Evolutionary conservation across 2,113 vertebrate species (phyloP), one percentile per base, ranked within the genome.

Genomic region (Petromus typicus): DNA sequence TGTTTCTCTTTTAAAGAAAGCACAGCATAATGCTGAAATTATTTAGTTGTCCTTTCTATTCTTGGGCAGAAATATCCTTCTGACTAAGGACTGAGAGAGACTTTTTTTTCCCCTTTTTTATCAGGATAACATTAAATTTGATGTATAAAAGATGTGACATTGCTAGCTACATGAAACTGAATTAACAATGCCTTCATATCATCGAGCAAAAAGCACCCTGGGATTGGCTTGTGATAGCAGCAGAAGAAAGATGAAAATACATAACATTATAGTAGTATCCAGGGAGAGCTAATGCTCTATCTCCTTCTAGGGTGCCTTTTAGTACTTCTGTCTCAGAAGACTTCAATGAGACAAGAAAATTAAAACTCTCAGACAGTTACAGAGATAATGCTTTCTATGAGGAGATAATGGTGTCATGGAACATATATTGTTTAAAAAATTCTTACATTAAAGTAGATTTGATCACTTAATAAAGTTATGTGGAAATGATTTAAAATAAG

Each of bases 401-500:
- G 0, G 57, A 81, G 9, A 96, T 56, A 91, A 91, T 76, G 78
- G 16, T 37, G 83, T 83, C 32, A 67, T 71, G 2, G 1, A 91
- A 95, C 84, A 43, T 23, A 17, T 79, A 45, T 87, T 93, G 79
- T 95, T 91, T 43, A 48, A 10, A 90, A 51, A 93, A 85, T 61
- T 85, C 59, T 93, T 91, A 69, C 23, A 61, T 69, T 90, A 37
- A 95, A 85, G 63, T 87, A 88, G 17, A 85, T 93, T 86, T 85
- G 25, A 32, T 94, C 37, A 88, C 27, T 86, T 22, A 88, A 81
- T 16, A 87, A 73, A 71, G 73, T 73, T 81, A 87, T 7, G 78
- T 92, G 17, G 86, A 96, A 85, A 82, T 51, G n/a, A 84, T 84
- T 84, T 85, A 88, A 63, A 91, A 67, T 48, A 82, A 79, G 93